These are phyloP conservation scores for Oophaga pumilio DNA, from an alignment of 2,113 vertebrate species.

Conservation along the genomic window DNA sequence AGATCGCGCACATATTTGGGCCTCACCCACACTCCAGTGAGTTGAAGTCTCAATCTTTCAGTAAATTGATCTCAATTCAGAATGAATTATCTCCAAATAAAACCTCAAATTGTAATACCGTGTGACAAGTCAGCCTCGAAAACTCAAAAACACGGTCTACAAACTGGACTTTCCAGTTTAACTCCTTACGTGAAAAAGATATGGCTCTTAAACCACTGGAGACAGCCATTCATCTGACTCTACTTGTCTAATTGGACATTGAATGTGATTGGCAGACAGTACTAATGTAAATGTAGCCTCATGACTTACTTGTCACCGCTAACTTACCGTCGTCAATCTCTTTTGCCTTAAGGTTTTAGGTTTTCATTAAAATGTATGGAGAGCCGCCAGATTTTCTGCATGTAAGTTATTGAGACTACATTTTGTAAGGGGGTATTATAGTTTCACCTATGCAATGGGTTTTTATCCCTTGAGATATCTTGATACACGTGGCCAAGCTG, in stretches of 20 bases:
- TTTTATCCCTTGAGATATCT: not conserved
- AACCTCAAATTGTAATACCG: not conserved
- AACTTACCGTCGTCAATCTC: constrained; percentile 3
- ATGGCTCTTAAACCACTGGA: not conserved
- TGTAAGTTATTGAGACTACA: not conserved
- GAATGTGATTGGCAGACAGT: constrained; percentile 32
- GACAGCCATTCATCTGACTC: constrained; percentile 8
- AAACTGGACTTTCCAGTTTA: constrained; percentile 11
- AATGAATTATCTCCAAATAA: constrained; percentile 20
- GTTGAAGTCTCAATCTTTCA: not conserved
- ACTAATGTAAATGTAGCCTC: constrained; percentile 28
- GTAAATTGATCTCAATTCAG: constrained; percentile 44
- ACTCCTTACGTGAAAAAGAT: not conserved
- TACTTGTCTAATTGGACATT: not conserved
- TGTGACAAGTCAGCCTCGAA: constrained; percentile 36
- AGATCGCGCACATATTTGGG: not conserved
- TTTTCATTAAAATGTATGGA: constrained; percentile 10
- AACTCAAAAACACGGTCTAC: not conserved
- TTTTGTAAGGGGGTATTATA: not conserved
- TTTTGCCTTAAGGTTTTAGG: not conserved
- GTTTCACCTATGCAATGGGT: not conserved
- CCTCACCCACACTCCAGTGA: constrained; percentile 43
- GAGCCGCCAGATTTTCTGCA: not conserved
- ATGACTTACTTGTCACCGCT: constrained; percentile 31
- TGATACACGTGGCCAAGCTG: not conserved